Base-by-base conservation (phyloP, 2,797 vertebrate species). In the Sebastolobus altivelis region DNA sequence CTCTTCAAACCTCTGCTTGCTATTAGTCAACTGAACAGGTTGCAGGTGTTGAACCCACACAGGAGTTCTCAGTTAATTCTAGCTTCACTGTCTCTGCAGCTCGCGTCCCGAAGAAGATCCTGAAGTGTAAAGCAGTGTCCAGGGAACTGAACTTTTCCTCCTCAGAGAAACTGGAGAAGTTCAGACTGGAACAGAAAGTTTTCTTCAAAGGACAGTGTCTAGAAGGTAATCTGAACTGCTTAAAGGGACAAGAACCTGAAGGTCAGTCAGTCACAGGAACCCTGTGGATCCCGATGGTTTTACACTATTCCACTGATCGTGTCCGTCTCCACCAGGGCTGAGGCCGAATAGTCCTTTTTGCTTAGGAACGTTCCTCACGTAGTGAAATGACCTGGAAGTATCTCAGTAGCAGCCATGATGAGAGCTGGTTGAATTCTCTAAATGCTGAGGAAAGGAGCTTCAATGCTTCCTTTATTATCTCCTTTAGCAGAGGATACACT, bases 191-290 rank as follows among this genome's bases (percentile, higher is more conserved):
- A 94, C 99, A 99, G 94, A 99, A 99, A 94, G 98, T 99, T 90
- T 99, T 97, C 96, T 99, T 99, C 95, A 99, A 99, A 96, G 98
- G 99, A 87, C 99, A 99, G 86, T 99, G 99, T 95, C 94, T 99
- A 95, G 99, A 99, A 99, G 98, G 98, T 99, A 96, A 91, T 31
- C 27, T 56, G 14, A 33, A 38, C 74, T 37, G 12, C 52, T 56
- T 63, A 72, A 54, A 75, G 27, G 49, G 5, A 56, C 52, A 46
- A 43, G 35, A 46, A 56, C 7, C 27, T 63, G 14, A 35, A 55
- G 8, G 49, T 37, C 13, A 58, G 58, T 72, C 56, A 31, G 56
- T 59, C 8, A 37, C 35, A 9, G 31, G 33, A n/a, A 37, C 33
- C 31, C 4, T 2, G 56, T 58, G 14, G 27, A 58, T 29, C 56